These are phyloP conservation scores for Betta splendens DNA, from an alignment of 2,797 vertebrate genomes.

Conservation along the genomic window DNA sequence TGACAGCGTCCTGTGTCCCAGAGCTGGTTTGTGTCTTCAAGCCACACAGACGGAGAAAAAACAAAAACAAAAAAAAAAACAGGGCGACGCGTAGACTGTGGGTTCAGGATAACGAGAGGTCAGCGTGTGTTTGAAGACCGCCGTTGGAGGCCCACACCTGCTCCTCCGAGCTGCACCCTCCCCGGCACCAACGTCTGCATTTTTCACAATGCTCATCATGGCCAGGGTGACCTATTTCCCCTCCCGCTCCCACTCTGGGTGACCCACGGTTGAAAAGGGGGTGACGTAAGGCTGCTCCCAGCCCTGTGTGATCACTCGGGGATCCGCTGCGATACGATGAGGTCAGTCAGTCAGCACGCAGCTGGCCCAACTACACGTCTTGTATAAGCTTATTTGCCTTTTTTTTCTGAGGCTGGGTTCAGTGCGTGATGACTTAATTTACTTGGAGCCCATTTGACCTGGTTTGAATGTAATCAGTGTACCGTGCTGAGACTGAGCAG, in stretches of 20 bases:
- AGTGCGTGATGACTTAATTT: constrained; percentile 40
- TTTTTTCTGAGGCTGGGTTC: constrained; percentile 28
- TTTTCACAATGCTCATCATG: constrained; percentile 59
- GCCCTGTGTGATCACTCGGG: constrained; percentile 62
- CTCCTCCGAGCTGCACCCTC: constrained; percentile 24
- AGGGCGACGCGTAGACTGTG: constrained; percentile 34
- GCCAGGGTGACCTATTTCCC: constrained; percentile 64
- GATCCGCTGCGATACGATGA: constrained; percentile 67
- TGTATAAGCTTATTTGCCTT: constrained; percentile 59
- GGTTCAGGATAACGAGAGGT: constrained; percentile 8
- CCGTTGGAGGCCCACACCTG: constrained; percentile 46
- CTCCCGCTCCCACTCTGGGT: constrained; percentile 24
- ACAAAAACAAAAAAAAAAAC: no score
- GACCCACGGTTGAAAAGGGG: constrained; percentile 42
- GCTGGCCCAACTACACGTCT: constrained; percentile 52
- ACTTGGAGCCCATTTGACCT: constrained; percentile 54
- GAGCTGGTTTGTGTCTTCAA: constrained; percentile 36
- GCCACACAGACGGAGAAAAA: constrained; percentile 34
- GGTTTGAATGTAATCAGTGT: constrained; percentile 45
- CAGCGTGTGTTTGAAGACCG: constrained; percentile 38
- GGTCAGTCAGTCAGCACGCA: constrained; percentile 66
- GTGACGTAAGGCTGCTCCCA: constrained; percentile 70
- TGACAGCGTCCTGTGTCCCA: constrained; percentile 33
- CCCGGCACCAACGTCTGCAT: constrained; percentile 44
- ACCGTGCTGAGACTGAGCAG: constrained; percentile 19